Percentiles rank a stretch among this genome's conserved stretches.
Evolutionary conservation across 2,888 invertebrate species (phyloP).

Genomic region (Zelleria hepariella): DNA sequence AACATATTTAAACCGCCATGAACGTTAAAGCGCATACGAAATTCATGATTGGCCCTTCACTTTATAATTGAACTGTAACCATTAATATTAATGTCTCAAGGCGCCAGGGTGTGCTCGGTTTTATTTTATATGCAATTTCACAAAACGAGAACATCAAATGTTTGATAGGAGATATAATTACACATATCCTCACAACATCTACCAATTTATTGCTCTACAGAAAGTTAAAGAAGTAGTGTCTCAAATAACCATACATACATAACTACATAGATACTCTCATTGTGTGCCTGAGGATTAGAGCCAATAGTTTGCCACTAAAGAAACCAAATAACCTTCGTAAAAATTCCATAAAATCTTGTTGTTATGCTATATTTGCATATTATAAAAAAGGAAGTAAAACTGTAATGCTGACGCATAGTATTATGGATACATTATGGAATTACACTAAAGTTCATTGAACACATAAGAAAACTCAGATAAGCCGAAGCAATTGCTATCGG

Average conservation of each 20-base stretch:
- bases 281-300: too few relatives aligned
- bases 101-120: neutral
- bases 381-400: neutral
- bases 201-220: too few relatives aligned
- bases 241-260: too few relatives aligned
- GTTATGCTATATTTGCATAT: neutral
- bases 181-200: too few relatives aligned
- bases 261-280: too few relatives aligned
- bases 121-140: neutral
- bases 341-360: neutral
- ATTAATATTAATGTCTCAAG: constrained; percentile 11
- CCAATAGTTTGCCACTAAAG: too few relatives aligned
- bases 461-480: constrained; percentile 2
- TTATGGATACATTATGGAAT: neutral
- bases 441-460: constrained; percentile 9
- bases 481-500: constrained; percentile 32
- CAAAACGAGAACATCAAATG: neutral
- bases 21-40: neutral
- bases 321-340: neutral
- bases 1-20: neutral
- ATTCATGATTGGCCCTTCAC: constrained; percentile 19
- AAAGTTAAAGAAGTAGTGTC: neutral
- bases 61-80: constrained; percentile 30
- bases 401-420: neutral
- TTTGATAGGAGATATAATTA: neutral